Percentiles rank a stretch among this genome's conserved stretches.
phyloP scores from a whole-genome alignment of 35 echinoderm and acorn worm species.

The Diadema setosum region DNA sequence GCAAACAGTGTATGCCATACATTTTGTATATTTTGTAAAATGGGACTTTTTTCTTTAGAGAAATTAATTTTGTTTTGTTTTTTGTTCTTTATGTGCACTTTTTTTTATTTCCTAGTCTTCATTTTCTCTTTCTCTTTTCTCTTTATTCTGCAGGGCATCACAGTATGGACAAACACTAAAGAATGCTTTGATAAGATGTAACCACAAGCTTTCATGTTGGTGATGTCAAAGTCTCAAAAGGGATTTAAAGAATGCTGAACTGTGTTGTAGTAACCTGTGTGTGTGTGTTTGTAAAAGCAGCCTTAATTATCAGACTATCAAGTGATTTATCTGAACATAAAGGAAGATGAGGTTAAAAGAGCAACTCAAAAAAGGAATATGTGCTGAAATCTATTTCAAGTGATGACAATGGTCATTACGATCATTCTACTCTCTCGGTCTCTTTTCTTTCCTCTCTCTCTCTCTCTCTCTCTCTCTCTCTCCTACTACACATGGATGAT shows the following conservation, averaged over 20 bases:
- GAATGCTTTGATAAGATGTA: slow-evolving; percentile 66
- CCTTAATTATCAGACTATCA: background rate
- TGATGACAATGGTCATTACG: too few relatives aligned
- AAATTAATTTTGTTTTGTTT: background rate
- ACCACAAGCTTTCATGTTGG: background rate
- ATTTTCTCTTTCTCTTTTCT: too few relatives aligned
- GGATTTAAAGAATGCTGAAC: background rate
- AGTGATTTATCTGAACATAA: background rate
- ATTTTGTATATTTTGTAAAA: too few relatives aligned
- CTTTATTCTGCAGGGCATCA: slow-evolving; percentile 34
- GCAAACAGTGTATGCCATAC: too few relatives aligned
- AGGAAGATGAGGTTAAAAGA: background rate
- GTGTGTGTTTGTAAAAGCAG: background rate
- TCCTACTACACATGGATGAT: too few relatives aligned
- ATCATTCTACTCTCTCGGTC: background rate
- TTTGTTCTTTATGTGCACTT: too few relatives aligned
- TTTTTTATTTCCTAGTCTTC: too few relatives aligned
- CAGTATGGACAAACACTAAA: slow-evolving; percentile 56
- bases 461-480: background rate
- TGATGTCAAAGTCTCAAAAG: background rate
- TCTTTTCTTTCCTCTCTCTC: background rate
- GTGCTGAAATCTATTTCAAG: too few relatives aligned
- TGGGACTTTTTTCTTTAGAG: background rate
- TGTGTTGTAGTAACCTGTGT: background rate
- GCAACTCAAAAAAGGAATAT: background rate